Base-by-base conservation (phyloP, 92 coral and sea anemone genomes). In the Phenganax stokvisi region DNA sequence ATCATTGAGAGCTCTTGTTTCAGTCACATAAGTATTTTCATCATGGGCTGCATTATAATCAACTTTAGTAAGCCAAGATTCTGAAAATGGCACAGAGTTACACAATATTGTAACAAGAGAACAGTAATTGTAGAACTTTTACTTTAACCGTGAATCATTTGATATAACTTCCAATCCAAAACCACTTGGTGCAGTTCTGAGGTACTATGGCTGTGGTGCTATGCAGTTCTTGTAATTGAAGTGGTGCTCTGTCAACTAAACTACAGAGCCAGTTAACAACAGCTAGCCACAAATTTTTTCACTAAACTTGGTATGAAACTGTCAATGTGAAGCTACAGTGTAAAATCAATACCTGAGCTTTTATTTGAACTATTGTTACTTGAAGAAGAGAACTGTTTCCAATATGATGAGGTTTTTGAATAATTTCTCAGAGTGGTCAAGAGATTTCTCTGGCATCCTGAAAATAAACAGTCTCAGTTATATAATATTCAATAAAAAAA, bases 1-100 rank as follows among this genome's bases (percentile, higher is more conserved):
- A 76, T 94, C 98, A 86, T 97, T 92, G 92, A 94, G 85, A 44
- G 98, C 98, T 76, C 98, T 88, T 31, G 98, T 91, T 56, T 92
- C 91, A 62, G 99, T 92, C 56, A 96, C 91, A 77, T 92, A 96
- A 13, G 99, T 96, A 71, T 96, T 96, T 52, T 96, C 90, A 57
- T 96, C 87, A 83, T 96, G 89, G 12, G 83, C 83, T 59, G 83
- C 83, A 79, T 79, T 79, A 25, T 79, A 79, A 52, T 79, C 83
- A 47, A 79, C 74, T 65, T 63, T 79, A 73, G 54, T 59, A n/a
- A 31, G 64, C 57, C 31, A 70, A 2, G 71, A 57, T 37, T 76
- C 81, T 76, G 30, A 0, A 59, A 13, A 54, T 20, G 37, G 37
- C 9, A 37, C 28, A 29, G 0, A 37, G 3, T 37, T 37, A 37